Percentiles rank a stretch among this genome's conserved stretches.
Conservation (phyloP, 2,797 vertebrate genomes). For the Paguma larvata region DNA sequence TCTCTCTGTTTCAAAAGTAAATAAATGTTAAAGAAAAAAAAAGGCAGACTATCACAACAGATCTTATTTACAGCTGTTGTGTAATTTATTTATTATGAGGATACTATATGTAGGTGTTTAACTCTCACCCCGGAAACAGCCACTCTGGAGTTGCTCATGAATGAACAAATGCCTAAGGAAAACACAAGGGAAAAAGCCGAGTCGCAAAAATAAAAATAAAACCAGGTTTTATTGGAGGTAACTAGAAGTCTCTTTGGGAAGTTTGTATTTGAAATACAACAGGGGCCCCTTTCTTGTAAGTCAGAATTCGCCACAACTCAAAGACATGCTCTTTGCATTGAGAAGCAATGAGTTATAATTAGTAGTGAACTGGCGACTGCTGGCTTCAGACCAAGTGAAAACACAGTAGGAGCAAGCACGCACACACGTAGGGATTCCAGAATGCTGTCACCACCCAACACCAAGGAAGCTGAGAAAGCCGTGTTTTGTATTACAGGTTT, state of each 20-base stretch:
- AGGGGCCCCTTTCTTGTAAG: constrained; percentile 57
- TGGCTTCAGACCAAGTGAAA: constrained; percentile 76
- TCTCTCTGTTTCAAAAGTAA: too few relatives aligned
- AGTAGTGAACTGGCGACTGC: constrained; percentile 81
- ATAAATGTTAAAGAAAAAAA: too few relatives aligned
- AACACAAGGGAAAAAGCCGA: neutral
- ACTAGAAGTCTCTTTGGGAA: neutral
- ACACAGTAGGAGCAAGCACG: constrained; percentile 59
- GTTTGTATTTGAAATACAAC: neutral
- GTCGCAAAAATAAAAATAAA: constrained; percentile 7
- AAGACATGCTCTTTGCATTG: constrained; percentile 77
- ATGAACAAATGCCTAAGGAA: constrained; percentile 16
- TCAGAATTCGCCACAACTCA: constrained; percentile 77
- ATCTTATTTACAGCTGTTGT: neutral
- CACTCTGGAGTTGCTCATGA: neutral
- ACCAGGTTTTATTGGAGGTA: neutral
- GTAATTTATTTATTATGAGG: neutral
- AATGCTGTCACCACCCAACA: constrained; percentile 65
- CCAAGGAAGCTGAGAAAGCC: constrained; percentile 69
- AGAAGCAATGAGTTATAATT: constrained; percentile 82
- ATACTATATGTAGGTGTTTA: constrained; percentile 1
- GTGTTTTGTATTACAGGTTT: constrained; percentile 70
- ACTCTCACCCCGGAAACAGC: neutral
- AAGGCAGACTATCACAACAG: neutral
- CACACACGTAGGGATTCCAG: constrained; percentile 81